Evolutionary conservation across 2,888 invertebrate species (phyloP), one percentile per base, ranked within the genome.

Genomic region (Perithous albicinctus): DNA sequence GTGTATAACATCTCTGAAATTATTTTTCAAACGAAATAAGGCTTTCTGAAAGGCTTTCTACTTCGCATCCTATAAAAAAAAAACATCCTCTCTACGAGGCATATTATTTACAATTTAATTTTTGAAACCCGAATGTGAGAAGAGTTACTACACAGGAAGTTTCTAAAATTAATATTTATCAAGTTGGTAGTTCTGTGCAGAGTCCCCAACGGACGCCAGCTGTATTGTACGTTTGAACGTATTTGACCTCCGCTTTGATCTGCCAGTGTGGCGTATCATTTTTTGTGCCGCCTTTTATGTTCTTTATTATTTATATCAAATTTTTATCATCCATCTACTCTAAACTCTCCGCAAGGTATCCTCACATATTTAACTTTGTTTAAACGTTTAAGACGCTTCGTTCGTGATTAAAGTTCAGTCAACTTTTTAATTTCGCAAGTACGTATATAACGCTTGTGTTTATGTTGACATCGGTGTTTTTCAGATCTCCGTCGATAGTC

Each of bases 391-490:
- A 4, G 1, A 3, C 8, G 1, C 4, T 26, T 46, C 2, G 12
- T 20, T 38, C 1, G 35, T 4, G 20, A n/a, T 35, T 15, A 7
- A 54, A 26, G 56, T 80, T 66, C 32, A 46, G 46, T 75, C 41
- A 70, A 70, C 23, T 29, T 66, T 64, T 32, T 15, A 20, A 29
- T 26, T 29, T 35, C 15, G 29, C 5, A n/a, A 29, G 51, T 10
- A 41, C 18, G 10, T 12, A n/a, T n/a, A n/a, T n/a, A n/a, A 7
- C 43, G 15, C 32, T 12, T 38, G 32, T 80, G 66, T 76, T 80
- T 72, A 54, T 61, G 67, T 77, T 66, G 69, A 72, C 72, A 72
- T 76, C 70, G 51, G 63, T n/a, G 51, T 23, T 51, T 59, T 61
- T 41, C 29, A 41, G 48, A 35, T n/a, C 18, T 8, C 15, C n/a